Conservation (phyloP, 2,113 vertebrate genomes). For the Alexandromys fortis region DNA sequence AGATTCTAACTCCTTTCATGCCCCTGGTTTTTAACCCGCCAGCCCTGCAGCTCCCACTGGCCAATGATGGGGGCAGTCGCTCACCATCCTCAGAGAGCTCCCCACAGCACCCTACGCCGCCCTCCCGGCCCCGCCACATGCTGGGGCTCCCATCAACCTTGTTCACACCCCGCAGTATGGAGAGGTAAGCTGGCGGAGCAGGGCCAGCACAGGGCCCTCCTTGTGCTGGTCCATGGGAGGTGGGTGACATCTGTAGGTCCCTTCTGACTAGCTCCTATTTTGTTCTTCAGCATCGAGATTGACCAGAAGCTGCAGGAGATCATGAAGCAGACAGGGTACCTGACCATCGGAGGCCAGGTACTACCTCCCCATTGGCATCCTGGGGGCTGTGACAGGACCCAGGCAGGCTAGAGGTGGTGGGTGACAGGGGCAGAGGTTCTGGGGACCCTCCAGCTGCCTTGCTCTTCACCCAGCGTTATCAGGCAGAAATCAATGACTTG, state of each 20-base stretch:
- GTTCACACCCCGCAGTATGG: constrained; percentile 90
- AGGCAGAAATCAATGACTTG: constrained; percentile 94
- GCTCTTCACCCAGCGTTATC: constrained; percentile 89
- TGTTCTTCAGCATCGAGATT: constrained; percentile 91
- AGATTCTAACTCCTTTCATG: background rate
- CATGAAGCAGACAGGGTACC: constrained; percentile 96
- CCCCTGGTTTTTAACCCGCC: constrained; percentile 60
- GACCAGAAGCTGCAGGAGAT: constrained; percentile 97
- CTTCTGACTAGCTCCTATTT: background rate
- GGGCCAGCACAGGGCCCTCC: no score
- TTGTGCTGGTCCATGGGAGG: background rate
- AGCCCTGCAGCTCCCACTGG: constrained; percentile 94
- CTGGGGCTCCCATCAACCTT: constrained; percentile 90
- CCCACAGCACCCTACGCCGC: constrained; percentile 91
- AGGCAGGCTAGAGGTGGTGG: background rate
- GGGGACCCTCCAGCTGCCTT: background rate
- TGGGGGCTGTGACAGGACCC: fast-evolving
- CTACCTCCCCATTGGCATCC: background rate
- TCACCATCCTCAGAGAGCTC: constrained; percentile 93
- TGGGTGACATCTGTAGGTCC: background rate
- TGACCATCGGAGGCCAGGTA: constrained; percentile 96
- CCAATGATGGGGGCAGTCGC: constrained; percentile 92
- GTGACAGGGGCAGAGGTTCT: background rate
- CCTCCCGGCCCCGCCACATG: constrained; percentile 90
- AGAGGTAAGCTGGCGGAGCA: constrained; percentile 87